Evolutionary conservation across 2,888 invertebrate species (phyloP).

Genomic region (Stenotaenia linearis): DNA sequence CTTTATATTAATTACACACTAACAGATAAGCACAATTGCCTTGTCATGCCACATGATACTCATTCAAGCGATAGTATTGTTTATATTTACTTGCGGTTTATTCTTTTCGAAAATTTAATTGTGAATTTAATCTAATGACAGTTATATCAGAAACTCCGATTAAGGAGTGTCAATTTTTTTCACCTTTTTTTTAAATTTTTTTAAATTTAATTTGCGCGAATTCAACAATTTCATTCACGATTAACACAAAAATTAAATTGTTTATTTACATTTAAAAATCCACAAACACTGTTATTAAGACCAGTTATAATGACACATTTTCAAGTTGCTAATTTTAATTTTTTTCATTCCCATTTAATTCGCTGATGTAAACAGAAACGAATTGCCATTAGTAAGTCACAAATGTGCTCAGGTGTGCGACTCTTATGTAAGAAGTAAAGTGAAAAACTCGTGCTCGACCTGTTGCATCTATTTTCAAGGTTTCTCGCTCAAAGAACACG

Average conservation of each 20-base stretch:
- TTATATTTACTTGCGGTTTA: neutral
- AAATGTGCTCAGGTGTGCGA: neutral
- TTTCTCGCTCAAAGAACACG: neutral
- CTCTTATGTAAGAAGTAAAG: neutral
- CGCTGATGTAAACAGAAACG: neutral
- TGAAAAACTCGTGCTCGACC: neutral
- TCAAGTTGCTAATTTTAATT: too few species aligned
- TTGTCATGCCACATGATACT: neutral
- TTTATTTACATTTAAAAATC: too few species aligned
- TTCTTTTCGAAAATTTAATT: neutral
- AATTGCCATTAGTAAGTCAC: neutral
- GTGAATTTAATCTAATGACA: neutral
- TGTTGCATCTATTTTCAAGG: neutral
- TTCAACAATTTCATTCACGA: too few species aligned
- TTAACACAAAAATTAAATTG: too few species aligned
- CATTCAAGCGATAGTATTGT: neutral
- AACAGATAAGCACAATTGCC: neutral
- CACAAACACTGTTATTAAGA: too few species aligned
- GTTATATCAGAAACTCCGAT: neutral
- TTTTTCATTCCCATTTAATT: neutral
- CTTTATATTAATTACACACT: neutral
- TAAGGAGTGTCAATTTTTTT: neutral
- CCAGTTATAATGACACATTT: too few species aligned
- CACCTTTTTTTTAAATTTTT: neutral
- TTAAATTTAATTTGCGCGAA: too few species aligned